Percentiles rank a stretch among this genome's conserved stretches.
Evolutionary conservation across 1,140 invertebrate species (phyloP).

Genomic region (Meteorus sp.): DNA sequence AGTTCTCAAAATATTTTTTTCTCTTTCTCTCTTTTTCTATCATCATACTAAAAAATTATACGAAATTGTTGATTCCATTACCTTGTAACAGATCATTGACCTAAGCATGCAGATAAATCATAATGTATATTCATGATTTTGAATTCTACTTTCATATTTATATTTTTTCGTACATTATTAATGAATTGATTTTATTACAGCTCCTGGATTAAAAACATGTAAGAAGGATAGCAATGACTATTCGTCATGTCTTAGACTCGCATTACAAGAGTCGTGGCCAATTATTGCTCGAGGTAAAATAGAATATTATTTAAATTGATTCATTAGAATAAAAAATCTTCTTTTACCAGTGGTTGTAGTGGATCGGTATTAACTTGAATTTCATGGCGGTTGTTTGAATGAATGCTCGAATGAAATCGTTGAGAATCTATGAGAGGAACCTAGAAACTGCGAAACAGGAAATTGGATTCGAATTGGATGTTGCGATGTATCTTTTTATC

Average conservation of each 20-base stretch:
- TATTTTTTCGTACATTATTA: too few relatives aligned
- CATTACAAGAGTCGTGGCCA: conserved; percentile 54
- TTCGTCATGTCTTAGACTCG: conserved; percentile 51
- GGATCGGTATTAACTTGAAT: too few relatives aligned
- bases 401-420: too few relatives aligned
- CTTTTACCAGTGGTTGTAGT: too few relatives aligned
- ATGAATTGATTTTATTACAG: conserved; percentile 28
- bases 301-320: conserved; percentile 19
- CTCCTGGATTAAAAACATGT: conserved; percentile 44
- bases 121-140: not conserved
- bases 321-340: too few relatives aligned
- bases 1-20: not conserved
- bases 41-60: conserved; percentile 1
- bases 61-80: not conserved
- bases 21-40: conserved; percentile 1
- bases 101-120: too few relatives aligned
- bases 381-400: too few relatives aligned
- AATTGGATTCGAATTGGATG: too few relatives aligned
- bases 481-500: too few relatives aligned
- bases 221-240: conserved; percentile 46
- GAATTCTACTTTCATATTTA: not conserved
- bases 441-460: too few relatives aligned
- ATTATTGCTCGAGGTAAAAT: conserved; percentile 46
- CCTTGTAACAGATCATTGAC: not conserved
- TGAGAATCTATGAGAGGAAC: too few relatives aligned